These are phyloP conservation scores for Chloebia gouldiae DNA, from an alignment of 2,113 vertebrate species.

Conservation along the genomic window DNA sequence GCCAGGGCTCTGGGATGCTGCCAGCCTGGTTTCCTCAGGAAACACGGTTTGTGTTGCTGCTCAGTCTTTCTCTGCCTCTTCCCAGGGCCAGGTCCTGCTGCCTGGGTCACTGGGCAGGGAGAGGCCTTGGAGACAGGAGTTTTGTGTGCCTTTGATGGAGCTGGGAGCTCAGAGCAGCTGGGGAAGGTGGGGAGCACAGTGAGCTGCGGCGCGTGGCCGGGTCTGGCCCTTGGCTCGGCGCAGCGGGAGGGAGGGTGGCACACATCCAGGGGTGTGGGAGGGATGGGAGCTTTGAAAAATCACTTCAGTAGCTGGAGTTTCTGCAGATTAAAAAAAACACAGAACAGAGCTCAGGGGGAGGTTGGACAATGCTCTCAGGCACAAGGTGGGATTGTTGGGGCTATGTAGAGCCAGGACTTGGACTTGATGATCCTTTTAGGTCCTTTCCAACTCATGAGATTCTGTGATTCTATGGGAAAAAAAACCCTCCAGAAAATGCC, in stretches of 20 bases:
- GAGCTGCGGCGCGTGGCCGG: not conserved
- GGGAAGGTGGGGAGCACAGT: fast-evolving
- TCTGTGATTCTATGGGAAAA: fast-evolving
- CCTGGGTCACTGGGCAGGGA: not conserved
- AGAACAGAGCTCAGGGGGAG: not conserved
- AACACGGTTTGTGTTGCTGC: not conserved
- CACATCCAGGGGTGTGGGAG: not conserved
- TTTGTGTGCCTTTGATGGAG: fast-evolving
- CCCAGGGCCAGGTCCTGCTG: fast-evolving
- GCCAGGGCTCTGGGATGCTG: not conserved
- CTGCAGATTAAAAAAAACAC: not conserved
- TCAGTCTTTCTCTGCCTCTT: fast-evolving
- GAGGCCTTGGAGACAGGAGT: not conserved
- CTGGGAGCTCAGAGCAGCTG: fast-evolving
- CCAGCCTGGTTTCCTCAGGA: not conserved
- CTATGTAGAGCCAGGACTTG: not conserved
- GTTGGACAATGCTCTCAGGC: not conserved
- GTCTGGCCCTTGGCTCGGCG: not conserved
- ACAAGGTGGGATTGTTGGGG: not conserved
- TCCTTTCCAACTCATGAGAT: not conserved
- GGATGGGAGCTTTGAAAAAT: not conserved
- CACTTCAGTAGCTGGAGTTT: not conserved
- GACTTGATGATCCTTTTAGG: not conserved
- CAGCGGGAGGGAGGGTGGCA: not conserved
- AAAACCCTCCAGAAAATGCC: not conserved